A percentile compares a stretch with the other conserved stretches of the same genome.
Conservation (phyloP, 2,113 vertebrate genomes). For the Ciconia boyciana region DNA sequence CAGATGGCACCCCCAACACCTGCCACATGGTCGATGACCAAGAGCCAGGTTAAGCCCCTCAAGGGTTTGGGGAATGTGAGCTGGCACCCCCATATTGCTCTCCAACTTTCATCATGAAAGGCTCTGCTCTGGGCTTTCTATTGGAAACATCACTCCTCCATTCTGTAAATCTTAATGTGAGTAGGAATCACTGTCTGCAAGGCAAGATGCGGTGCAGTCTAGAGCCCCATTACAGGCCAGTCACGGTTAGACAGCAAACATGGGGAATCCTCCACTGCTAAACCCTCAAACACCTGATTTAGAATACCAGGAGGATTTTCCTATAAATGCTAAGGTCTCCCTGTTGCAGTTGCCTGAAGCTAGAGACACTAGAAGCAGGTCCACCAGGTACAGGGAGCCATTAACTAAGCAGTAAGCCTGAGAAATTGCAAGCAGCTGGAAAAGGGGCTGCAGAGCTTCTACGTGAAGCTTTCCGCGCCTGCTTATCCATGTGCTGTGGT, state of each 20-base stretch:
- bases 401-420: not conserved
- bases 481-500: not conserved
- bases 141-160: not conserved
- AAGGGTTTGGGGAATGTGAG: not conserved
- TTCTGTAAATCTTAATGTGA: not conserved
- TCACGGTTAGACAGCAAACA: not conserved
- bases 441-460: not conserved
- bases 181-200: not conserved
- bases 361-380: not conserved
- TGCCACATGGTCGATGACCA: accelerated
- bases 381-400: not conserved
- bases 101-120: not conserved
- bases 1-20: not conserved
- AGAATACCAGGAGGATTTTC: not conserved
- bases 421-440: not conserved
- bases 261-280: not conserved
- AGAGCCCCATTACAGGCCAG: not conserved
- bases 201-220: not conserved
- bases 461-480: not conserved
- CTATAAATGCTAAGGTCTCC: not conserved
- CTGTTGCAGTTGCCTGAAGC: not conserved
- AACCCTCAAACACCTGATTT: not conserved
- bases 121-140: not conserved
- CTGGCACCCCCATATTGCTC: not conserved
- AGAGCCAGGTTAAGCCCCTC: not conserved